A percentile compares a stretch with the other conserved stretches of the same genome.
Conservation (phyloP, 2,113 vertebrate genomes). For the Anguilla japonica region DNA sequence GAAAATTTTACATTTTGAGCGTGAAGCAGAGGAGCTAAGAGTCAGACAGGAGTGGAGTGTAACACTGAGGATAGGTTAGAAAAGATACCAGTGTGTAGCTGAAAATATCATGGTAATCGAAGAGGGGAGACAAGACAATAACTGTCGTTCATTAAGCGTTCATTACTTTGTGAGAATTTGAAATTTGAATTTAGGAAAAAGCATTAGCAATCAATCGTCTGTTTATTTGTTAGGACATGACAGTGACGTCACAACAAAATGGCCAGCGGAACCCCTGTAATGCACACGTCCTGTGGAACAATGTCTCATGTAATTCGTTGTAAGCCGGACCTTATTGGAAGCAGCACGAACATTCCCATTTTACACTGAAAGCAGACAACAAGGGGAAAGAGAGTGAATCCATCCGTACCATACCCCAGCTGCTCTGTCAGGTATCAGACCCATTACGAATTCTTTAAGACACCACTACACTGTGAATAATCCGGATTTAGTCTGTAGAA, state of each 20-base stretch:
- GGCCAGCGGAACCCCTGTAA: background rate
- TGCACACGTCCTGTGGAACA: conserved; percentile 50
- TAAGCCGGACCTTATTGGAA: conserved; percentile 38
- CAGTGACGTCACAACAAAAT: background rate
- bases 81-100: too few relatives aligned
- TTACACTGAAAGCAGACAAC: conserved; percentile 60
- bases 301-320: conserved; percentile 37
- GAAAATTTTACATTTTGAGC: too few relatives aligned
- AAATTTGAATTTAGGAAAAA: too few relatives aligned
- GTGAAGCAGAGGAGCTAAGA: too few relatives aligned
- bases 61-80: too few relatives aligned
- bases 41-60: too few relatives aligned
- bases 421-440: conserved; percentile 73
- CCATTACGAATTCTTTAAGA: conserved; percentile 42
- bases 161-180: too few relatives aligned
- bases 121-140: too few relatives aligned
- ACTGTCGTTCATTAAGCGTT: too few relatives aligned
- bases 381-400: conserved; percentile 59
- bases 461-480: conserved; percentile 29
- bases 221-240: background rate
- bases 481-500: background rate
- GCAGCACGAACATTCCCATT: conserved; percentile 70
- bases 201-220: too few relatives aligned
- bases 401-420: conserved; percentile 64
- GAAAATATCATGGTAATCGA: too few relatives aligned